A percentile compares a stretch with the other conserved stretches of the same genome.
Evolutionary conservation across 2,113 vertebrate genomes (phyloP).

Genomic region (Pachypanchax playfairii): DNA sequence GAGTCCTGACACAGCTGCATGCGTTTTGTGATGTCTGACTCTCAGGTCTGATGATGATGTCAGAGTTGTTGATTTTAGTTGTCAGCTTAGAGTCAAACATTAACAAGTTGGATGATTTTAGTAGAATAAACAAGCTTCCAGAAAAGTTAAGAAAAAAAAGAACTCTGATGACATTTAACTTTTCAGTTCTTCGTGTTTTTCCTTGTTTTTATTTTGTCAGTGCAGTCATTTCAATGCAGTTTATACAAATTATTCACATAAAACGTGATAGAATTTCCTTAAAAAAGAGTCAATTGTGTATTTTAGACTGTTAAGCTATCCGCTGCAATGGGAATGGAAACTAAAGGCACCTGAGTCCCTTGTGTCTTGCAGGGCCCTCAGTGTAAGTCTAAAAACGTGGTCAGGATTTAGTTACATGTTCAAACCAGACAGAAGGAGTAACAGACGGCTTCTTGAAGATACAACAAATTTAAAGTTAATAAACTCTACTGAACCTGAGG

Average conservation of each 20-base stretch:
- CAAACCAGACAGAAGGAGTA: slow-evolving; percentile 60
- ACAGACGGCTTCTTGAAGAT: slow-evolving; percentile 52
- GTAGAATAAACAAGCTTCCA: background rate
- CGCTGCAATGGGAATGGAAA: slow-evolving; percentile 66
- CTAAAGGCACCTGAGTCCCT: slow-evolving; percentile 57
- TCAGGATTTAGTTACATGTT: slow-evolving; percentile 73
- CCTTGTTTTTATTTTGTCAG: background rate
- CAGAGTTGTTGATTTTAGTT: slow-evolving; percentile 15
- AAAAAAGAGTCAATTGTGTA: slow-evolving; percentile 37
- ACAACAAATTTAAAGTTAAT: slow-evolving; percentile 33
- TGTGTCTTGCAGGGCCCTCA: slow-evolving; percentile 45
- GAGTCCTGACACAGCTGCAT: slow-evolving; percentile 46
- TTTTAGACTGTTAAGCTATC: slow-evolving; percentile 50
- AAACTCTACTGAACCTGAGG: background rate
- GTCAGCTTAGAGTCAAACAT: slow-evolving; percentile 13
- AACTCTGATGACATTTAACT: no score
- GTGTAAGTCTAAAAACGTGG: slow-evolving; percentile 71
- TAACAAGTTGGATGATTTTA: slow-evolving; percentile 11
- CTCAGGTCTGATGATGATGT: background rate
- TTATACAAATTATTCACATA: no score
- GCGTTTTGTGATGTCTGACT: slow-evolving; percentile 1
- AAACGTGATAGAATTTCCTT: slow-evolving; percentile 33
- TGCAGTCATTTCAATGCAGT: no score
- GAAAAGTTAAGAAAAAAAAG: background rate
- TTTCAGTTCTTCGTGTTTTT: slow-evolving; percentile 11